Percentiles rank a stretch among this genome's conserved stretches.
Conservation (phyloP, 2,797 vertebrate species). For the Sternarchorhynchus goeldii region DNA sequence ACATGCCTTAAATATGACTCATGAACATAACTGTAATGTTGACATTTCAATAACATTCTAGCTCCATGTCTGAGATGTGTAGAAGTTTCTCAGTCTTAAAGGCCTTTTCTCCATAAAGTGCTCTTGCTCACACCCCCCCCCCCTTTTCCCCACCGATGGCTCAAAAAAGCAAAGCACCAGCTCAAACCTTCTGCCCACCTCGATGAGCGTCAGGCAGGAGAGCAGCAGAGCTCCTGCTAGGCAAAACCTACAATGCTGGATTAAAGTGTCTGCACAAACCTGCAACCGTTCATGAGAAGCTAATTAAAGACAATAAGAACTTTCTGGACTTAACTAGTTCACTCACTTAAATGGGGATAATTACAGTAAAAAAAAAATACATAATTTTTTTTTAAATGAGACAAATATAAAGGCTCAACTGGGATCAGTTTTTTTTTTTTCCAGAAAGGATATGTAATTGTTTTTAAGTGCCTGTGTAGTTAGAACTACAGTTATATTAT, state of each 20-base stretch:
- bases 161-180: neutral
- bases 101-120: neutral
- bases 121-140: neutral
- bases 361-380: neutral
- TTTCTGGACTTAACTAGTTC: neutral
- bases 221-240: neutral
- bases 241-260: too few species aligned
- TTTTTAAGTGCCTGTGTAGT: neutral
- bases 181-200: neutral
- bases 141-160: neutral
- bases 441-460: too few species aligned
- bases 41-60: neutral
- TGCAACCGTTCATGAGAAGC: too few species aligned
- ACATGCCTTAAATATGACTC: conserved; percentile 12
- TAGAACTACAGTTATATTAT: neutral
- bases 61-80: neutral
- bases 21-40: neutral
- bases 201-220: neutral
- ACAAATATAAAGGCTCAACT: neutral
- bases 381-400: neutral
- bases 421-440: too few species aligned
- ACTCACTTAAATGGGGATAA: neutral
- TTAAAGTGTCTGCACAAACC: too few species aligned
- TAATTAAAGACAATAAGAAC: neutral
- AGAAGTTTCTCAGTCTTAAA: neutral